A percentile compares a stretch with the other conserved stretches of the same genome.
Conservation (phyloP, 2,797 vertebrate genomes). For the Clarias laeviceps region DNA sequence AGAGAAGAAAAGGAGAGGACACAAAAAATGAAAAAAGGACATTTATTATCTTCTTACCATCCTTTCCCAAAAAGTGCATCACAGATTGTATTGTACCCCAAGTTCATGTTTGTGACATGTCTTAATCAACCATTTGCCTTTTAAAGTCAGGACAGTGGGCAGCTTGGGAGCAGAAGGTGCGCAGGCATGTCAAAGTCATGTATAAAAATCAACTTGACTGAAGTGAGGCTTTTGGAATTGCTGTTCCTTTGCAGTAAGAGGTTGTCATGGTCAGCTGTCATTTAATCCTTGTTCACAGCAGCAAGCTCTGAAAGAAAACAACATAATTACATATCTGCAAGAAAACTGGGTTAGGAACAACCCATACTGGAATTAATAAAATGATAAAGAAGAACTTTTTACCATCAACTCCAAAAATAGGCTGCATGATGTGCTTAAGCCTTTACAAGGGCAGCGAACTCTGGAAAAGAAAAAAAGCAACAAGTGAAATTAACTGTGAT, state of each 20-base stretch:
- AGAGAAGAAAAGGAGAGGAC: constrained; percentile 20
- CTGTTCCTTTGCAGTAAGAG: constrained; percentile 74
- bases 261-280: constrained; percentile 71
- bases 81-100: constrained; percentile 74
- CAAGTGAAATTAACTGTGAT: neutral
- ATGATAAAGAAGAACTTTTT: neutral
- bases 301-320: constrained; percentile 69
- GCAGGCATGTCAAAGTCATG: constrained; percentile 60
- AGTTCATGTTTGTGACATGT: constrained; percentile 72
- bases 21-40: constrained; percentile 79
- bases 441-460: constrained; percentile 66
- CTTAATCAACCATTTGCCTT: constrained; percentile 69
- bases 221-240: constrained; percentile 69
- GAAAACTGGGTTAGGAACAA: neutral
- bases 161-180: constrained; percentile 63
- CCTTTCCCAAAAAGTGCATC: constrained; percentile 76
- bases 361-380: neutral
- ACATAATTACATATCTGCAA: neutral
- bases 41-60: constrained; percentile 76
- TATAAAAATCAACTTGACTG: constrained; percentile 74
- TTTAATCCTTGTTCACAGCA: constrained; percentile 73
- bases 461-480: constrained; percentile 49
- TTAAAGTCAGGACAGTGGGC: constrained; percentile 74
- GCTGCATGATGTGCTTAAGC: constrained; percentile 59
- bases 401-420: constrained; percentile 54